Percentiles rank a stretch among this genome's conserved stretches.
These are phyloP conservation scores for Oreochromis tanganicae DNA, from an alignment of 2,113 vertebrate genomes.

Conservation along the genomic window DNA sequence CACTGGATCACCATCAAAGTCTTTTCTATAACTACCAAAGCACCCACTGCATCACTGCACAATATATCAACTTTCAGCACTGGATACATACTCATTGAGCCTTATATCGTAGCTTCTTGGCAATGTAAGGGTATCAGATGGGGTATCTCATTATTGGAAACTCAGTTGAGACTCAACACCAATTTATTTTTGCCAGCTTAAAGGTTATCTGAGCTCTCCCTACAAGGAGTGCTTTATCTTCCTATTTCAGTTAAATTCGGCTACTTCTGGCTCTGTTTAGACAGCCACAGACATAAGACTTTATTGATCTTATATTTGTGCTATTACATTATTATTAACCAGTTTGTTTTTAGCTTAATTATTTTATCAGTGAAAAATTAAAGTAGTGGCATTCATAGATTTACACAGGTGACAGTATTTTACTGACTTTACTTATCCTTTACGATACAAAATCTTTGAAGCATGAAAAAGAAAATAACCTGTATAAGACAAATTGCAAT, in stretches of 20 bases:
- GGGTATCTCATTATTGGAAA: background rate
- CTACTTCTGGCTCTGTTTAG: background rate
- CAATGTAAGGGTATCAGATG: background rate
- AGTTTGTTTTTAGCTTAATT: background rate
- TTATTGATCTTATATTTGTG: background rate
- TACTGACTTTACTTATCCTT: background rate
- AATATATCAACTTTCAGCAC: background rate
- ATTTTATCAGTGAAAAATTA: background rate
- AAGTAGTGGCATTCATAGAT: background rate
- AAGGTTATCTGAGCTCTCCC: constrained; percentile 4
- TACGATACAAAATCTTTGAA: background rate
- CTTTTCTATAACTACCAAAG: background rate
- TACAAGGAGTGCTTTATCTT: background rate
- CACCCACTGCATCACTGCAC: background rate
- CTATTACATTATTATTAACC: background rate
- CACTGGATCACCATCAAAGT: background rate
- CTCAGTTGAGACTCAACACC: background rate
- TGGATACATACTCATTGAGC: background rate
- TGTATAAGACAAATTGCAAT: background rate
- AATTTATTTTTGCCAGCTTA: constrained; percentile 14
- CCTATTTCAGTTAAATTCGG: background rate
- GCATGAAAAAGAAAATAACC: too few species aligned
- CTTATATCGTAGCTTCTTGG: background rate
- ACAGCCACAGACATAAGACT: background rate
- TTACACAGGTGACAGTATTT: background rate